Conservation (phyloP, 1,140 invertebrate genomes). For the Mycetomoellerius zeteki region DNA sequence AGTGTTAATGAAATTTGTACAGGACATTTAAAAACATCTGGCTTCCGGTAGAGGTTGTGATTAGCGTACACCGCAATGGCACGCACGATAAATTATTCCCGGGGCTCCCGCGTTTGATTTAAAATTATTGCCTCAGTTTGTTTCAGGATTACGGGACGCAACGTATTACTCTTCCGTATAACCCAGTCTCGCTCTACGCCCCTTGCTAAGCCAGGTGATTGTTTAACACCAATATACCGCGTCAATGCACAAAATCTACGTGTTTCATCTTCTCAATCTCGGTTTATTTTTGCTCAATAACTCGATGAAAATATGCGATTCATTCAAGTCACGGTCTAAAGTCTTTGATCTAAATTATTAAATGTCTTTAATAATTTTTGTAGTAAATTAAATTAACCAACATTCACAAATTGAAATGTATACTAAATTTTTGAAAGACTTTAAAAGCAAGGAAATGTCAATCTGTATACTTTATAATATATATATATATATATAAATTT, state of each 20-base stretch:
- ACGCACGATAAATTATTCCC: constrained; percentile 78
- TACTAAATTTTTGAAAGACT: background rate
- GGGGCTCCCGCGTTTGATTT: constrained; percentile 76
- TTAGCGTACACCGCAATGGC: constrained; percentile 66
- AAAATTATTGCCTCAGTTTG: constrained; percentile 80
- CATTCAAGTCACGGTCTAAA: no score
- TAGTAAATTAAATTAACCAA: background rate
- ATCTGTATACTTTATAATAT: background rate
- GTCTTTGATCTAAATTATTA: background rate
- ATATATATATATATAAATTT: background rate
- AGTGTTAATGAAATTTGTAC: constrained; percentile 74
- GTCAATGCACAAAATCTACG: constrained; percentile 30
- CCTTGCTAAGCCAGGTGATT: constrained; percentile 71
- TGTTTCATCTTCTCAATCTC: constrained; percentile 47
- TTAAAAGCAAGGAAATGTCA: background rate
- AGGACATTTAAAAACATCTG: constrained; percentile 71
- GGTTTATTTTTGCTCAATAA: constrained; percentile 27
- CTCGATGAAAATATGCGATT: background rate
- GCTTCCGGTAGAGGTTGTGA: constrained; percentile 55
- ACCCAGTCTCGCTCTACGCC: constrained; percentile 23
- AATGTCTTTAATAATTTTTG: background rate
- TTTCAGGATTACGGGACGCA: constrained; percentile 76
- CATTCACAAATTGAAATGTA: background rate
- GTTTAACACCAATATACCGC: constrained; percentile 72
- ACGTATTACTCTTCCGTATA: constrained; percentile 76